phyloP scores from a whole-genome alignment of 2,888 invertebrate genomes.

The Hirtodrosophila confusa region DNA sequence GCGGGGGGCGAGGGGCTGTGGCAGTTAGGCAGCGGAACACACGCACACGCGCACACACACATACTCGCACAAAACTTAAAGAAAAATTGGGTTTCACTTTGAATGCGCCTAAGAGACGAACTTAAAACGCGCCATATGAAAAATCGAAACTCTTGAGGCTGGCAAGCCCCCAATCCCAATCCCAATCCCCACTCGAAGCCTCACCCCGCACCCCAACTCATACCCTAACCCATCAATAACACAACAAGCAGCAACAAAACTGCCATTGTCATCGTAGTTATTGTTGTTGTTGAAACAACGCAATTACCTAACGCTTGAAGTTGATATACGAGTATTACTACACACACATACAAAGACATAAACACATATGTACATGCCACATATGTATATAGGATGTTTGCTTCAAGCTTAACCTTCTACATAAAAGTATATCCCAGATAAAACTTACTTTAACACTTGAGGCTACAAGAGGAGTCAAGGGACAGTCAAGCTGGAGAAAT shows the following conservation, averaged over 20 bases:
- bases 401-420: too few species aligned
- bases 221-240: slow-evolving; percentile 18
- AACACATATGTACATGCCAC: too few species aligned
- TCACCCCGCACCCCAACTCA: slow-evolving; percentile 1
- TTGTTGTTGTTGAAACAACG: slow-evolving; percentile 36
- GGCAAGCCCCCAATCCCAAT: neutral
- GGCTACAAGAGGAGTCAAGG: too few species aligned
- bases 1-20: slow-evolving; percentile 9
- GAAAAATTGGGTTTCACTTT: slow-evolving; percentile 72
- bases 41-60: slow-evolving; percentile 7
- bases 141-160: slow-evolving; percentile 49
- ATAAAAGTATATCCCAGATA: too few species aligned
- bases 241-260: slow-evolving; percentile 51
- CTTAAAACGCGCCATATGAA: slow-evolving; percentile 2
- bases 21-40: neutral
- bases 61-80: slow-evolving; percentile 25
- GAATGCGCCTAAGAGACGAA: slow-evolving; percentile 61
- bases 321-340: slow-evolving; percentile 27
- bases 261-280: slow-evolving; percentile 53
- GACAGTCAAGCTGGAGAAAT: too few species aligned
- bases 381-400: slow-evolving; percentile 3
- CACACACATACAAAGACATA: neutral
- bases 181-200: too few species aligned
- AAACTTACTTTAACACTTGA: too few species aligned
- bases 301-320: slow-evolving; percentile 64